Evolutionary conservation across 37 sponge, comb jelly and placozoan genomes (phyloP), one percentile per base, ranked within the genome.

Genomic region (Cliona cf. orientalis): DNA sequence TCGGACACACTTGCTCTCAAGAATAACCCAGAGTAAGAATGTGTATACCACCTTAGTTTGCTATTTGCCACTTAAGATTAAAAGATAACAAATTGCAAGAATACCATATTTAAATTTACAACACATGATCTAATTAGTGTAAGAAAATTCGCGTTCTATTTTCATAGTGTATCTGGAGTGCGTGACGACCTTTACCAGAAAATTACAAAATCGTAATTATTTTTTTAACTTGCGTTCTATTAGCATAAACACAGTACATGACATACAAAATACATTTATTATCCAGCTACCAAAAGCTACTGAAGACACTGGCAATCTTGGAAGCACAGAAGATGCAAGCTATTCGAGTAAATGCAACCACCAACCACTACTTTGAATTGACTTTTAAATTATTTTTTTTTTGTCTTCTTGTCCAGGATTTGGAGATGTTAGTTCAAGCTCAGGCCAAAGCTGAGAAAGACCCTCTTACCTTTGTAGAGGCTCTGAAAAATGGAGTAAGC

Each of bases 311-410:
- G 43, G 91, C 85, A 42, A 3, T 79, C 21, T 71, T 93, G 23
- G 93, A 93, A 71, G 82, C 93, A 14, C 93, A 93, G 77, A 93
- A 83, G 59, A 82, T 86, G 61, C 86, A 93, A 42, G 90, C 87
- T 29, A 83, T 85, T 66, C 74, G 85, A 86, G 93, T 93, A 34
- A 9, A 46, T 44, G 37, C 12, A 28, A 9, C 22, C 26, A 49
- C 55, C 11, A 49, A 49, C 14, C 55, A 49, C 55, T 49, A 19
- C 14, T 49, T 17, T 11, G 55, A 49, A 49, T 49, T 11, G 17
- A 49, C 11, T 19, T 19, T 49, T 19, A 11, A 19, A 19, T 49
- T 49, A 19, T 49, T 49, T 49, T 49, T 49, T 49, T 49, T 49
- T 49, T 49, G 11, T 45, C 7, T 33, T 33, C 63, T 61, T 22